Percentiles rank a stretch among this genome's conserved stretches.
These are phyloP conservation scores for Coptotermes formosanus DNA, from an alignment of 1,140 invertebrate species.

Conservation along the genomic window DNA sequence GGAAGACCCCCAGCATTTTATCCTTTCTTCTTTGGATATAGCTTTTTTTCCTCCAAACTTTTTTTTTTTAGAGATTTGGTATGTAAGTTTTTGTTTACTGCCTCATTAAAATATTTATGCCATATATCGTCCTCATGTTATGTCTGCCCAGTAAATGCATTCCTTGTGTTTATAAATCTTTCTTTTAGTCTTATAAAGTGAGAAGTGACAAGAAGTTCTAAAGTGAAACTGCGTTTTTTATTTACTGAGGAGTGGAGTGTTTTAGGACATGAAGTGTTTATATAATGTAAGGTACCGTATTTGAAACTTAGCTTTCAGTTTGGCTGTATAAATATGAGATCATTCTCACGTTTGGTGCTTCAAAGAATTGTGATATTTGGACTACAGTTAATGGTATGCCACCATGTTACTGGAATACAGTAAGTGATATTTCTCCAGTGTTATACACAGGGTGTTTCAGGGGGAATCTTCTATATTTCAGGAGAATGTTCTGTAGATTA, in stretches of 20 bases:
- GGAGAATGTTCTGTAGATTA: no score
- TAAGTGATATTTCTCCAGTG: background rate
- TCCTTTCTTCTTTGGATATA: no score
- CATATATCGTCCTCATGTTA: background rate
- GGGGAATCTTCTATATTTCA: no score
- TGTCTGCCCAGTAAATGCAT: background rate
- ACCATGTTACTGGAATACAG: background rate
- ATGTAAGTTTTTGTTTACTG: background rate
- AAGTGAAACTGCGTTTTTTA: background rate
- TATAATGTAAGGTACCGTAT: background rate
- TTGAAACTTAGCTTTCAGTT: background rate
- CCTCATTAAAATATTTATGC: background rate
- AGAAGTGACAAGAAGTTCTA: background rate
- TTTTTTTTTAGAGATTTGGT: background rate
- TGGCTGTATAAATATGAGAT: background rate
- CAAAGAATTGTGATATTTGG: constrained; percentile 7
- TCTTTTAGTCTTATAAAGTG: background rate
- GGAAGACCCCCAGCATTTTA: no score
- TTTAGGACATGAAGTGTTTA: background rate
- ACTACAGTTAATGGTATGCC: background rate
- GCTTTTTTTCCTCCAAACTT: no score
- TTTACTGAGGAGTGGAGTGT: background rate
- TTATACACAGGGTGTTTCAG: background rate
- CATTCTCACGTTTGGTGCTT: background rate
- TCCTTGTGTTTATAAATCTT: background rate